Evolutionary conservation across 2,888 invertebrate genomes (phyloP), one percentile per base, ranked within the genome.

Genomic region (Sclerodermus sp.): DNA sequence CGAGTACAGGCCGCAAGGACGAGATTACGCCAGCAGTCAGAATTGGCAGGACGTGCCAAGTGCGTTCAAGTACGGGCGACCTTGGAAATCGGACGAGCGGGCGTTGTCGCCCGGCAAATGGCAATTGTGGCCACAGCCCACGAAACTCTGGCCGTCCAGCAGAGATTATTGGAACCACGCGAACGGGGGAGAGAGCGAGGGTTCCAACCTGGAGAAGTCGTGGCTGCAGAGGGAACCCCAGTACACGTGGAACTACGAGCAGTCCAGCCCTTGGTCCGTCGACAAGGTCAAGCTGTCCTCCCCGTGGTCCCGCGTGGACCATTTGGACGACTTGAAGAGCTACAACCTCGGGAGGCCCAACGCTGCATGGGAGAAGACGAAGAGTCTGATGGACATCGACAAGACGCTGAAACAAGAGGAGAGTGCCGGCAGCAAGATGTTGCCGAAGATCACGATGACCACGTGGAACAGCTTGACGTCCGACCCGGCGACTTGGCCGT

Each of bases 401-500:
- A 17, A 43, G n/a, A 37, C 17, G 10, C 36, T 30, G 16, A 34
- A 15, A 14, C 32, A 29, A 32, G 55, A 62, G 14, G 57, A 38
- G 16, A 38, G 30, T 30, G n/a, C n/a, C n/a, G n/a, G 8, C 23
- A 13, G 14, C 1, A 54, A 56, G 15, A 43, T 52, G 10, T 18
- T 64, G 2, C 70, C 72, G 0, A 67, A 71, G 17, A 62, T 73
- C 18, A 68, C 70, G 1, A 68, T 71, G 66, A 68, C 67, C 34
- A 67, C 71, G 0, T 72, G 72, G 73, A 70, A 66, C 49, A 74
- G 71, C 13, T 45, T 73, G 15, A 69, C 76, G 0, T 74, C 75
- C 0, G 75, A 76, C 51, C 74, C 75, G 0, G 74, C 73, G 0
- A 73, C 76, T 0, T 76, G 76, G 76, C 75, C 76, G 0, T 73